Conservation (phyloP, 1,140 invertebrate species). For the Manduca sexta region DNA sequence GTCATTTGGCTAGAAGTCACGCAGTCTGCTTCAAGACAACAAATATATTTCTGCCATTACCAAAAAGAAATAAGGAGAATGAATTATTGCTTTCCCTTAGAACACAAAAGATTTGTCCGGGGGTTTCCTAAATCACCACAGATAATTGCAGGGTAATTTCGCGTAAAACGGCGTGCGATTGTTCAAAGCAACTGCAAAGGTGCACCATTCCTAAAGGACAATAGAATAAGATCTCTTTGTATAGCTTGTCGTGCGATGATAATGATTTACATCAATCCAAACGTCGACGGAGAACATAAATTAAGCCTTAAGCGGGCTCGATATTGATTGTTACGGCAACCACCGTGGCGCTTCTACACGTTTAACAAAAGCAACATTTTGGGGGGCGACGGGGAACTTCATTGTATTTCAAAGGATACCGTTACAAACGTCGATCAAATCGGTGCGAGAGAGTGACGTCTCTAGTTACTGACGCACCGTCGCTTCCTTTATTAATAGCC, state of each 20-base stretch:
- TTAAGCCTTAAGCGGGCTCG: constrained; percentile 17
- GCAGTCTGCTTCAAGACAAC: no score
- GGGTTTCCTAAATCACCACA: constrained; percentile 23
- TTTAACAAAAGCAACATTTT: constrained; percentile 25
- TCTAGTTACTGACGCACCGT: constrained; percentile 25
- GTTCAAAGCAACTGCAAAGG: constrained; percentile 21
- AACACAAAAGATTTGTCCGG: constrained; percentile 27
- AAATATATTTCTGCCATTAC: no score
- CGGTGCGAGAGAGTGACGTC: constrained; percentile 15
- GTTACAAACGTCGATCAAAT: constrained; percentile 20
- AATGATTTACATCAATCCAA: constrained; percentile 40
- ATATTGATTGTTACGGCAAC: constrained; percentile 15
- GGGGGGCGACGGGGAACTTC: constrained; percentile 11
- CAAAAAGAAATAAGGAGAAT: constrained; percentile 13
- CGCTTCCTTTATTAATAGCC: constrained; percentile 36
- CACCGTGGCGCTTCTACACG: constrained; percentile 18
- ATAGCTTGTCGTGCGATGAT: constrained; percentile 21
- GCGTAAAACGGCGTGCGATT: constrained; percentile 31
- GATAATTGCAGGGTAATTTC: constrained; percentile 46
- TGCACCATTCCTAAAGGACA: constrained; percentile 25
- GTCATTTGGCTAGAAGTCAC: no score
- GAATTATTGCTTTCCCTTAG: constrained; percentile 32
- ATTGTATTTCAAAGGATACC: constrained; percentile 25
- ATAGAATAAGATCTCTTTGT: constrained; percentile 33
- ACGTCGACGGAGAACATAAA: constrained; percentile 24